Conservation (phyloP, 2,888 invertebrate species). For the Parnassius smintheus region DNA sequence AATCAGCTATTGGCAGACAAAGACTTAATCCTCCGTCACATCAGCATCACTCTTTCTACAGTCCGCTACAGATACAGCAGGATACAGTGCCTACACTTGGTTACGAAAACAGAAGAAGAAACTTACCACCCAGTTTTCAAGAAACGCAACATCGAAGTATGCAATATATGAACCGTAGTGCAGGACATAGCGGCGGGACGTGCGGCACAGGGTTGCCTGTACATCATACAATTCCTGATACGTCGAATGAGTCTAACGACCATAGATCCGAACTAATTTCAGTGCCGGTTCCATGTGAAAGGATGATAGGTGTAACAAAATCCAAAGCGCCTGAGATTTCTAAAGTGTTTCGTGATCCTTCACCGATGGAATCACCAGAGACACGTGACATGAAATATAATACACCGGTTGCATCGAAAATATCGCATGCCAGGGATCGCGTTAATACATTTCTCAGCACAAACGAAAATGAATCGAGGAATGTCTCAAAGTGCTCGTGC, state of each 20-base stretch:
- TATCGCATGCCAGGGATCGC: slow-evolving; percentile 1
- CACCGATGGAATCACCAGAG: neutral
- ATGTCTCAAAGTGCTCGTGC: slow-evolving; percentile 38
- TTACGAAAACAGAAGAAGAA: neutral
- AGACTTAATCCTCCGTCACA: neutral
- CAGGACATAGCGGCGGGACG: neutral
- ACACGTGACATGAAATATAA: neutral
- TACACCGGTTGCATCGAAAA: neutral
- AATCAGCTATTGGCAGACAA: neutral
- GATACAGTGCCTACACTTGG: neutral
- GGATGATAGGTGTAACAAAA: neutral
- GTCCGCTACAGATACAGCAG: neutral
- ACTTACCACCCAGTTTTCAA: neutral
- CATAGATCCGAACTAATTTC: neutral
- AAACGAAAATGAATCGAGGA: neutral
- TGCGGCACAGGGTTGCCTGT: neutral
- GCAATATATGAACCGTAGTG: neutral
- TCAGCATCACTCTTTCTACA: neutral
- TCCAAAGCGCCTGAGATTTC: neutral
- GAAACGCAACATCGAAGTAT: neutral
- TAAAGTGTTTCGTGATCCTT: neutral
- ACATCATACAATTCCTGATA: neutral
- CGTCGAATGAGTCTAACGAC: neutral
- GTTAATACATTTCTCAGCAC: neutral
- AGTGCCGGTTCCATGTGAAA: neutral